A percentile compares a stretch with the other conserved stretches of the same genome.
phyloP scores from a whole-genome alignment of 1,140 invertebrate species.

The Grapholita molesta region DNA sequence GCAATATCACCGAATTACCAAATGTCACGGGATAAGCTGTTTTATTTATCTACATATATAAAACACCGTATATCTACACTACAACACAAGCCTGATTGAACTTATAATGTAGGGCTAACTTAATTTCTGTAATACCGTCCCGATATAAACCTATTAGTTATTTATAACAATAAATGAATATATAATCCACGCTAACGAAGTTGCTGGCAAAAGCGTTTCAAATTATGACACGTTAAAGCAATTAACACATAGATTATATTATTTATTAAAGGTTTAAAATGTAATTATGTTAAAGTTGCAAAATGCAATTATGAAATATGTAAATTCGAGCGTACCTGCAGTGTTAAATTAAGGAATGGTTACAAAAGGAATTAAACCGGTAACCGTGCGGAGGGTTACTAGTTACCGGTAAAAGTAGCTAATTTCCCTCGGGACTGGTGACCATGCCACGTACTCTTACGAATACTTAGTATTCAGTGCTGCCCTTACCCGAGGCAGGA shows the following conservation, averaged over 20 bases:
- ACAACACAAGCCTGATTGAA: no score
- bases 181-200: no score
- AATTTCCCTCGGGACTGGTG: not conserved
- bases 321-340: not conserved
- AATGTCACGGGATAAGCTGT: no score
- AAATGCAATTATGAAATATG: not conserved
- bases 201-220: no score
- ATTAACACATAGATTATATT: not conserved
- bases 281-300: not conserved
- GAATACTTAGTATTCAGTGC: not conserved
- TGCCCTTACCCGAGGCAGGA: not conserved
- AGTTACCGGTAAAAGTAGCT: not conserved
- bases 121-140: no score
- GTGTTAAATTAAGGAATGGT: not conserved
- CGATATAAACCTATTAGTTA: no score
- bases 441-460: not conserved
- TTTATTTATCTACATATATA: no score
- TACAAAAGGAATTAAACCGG: not conserved
- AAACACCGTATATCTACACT: no score
- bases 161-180: no score
- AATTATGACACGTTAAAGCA: not conserved
- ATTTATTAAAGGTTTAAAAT: not conserved
- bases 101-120: no score
- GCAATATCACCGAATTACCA: no score
- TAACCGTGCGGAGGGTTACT: not conserved